These are phyloP conservation scores for Campoplex nolae DNA, from an alignment of 2,888 invertebrate genomes.

Conservation along the genomic window DNA sequence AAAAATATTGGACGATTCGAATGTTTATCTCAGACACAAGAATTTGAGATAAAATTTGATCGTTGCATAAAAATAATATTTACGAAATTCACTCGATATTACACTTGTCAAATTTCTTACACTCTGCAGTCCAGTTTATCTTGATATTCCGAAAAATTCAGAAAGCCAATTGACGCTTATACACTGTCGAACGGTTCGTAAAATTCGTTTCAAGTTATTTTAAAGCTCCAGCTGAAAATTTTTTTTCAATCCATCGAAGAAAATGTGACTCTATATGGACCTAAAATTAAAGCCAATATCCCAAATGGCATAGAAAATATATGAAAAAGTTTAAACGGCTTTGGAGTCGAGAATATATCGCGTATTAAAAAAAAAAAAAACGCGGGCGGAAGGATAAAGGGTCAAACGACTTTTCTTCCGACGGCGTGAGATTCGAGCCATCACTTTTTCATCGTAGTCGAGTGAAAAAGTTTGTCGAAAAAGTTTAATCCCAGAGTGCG, in stretches of 20 bases:
- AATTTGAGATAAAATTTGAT: no score
- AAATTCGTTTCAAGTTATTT: background rate
- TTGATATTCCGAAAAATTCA: no score
- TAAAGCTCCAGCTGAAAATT: background rate
- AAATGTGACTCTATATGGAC: background rate
- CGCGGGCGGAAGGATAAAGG: background rate
- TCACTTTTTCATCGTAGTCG: background rate
- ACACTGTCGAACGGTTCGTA: background rate
- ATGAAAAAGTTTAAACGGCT: background rate
- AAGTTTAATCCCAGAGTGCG: constrained; percentile 20
- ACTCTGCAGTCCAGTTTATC: no score
- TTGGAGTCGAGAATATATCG: background rate
- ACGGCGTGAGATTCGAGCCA: background rate
- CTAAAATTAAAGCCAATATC: background rate
- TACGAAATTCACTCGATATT: no score
- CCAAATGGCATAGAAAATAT: background rate
- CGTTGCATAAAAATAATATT: no score
- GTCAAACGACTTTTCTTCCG: background rate
- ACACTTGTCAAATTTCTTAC: no score
- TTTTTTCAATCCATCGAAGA: background rate
- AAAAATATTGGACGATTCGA: no score
- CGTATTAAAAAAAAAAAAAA: background rate
- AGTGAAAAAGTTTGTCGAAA: constrained; percentile 43
- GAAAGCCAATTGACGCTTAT: background rate
- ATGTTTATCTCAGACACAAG: no score